Conservation (phyloP, 2,113 vertebrate genomes). For the Sciurus niger region DNA sequence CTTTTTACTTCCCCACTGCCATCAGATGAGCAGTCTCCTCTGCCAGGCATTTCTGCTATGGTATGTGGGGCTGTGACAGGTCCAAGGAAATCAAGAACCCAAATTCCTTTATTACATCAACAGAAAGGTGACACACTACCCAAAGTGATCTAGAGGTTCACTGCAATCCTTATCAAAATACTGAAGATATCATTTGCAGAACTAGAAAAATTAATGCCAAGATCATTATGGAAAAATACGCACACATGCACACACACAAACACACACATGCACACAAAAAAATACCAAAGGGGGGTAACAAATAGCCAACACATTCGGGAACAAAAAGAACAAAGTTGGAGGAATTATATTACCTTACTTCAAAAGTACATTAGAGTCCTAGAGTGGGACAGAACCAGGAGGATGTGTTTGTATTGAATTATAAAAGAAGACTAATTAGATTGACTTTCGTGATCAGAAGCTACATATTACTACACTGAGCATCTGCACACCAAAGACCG, state of each 20-base stretch:
- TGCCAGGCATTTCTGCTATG: neutral
- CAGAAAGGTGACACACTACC: too few relatives aligned
- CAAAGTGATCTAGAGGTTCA: neutral
- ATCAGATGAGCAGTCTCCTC: neutral
- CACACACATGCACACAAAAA: too few relatives aligned
- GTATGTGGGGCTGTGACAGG: rapidly evolving
- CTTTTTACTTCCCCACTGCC: neutral
- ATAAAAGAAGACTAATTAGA: too few relatives aligned
- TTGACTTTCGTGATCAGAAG: too few relatives aligned
- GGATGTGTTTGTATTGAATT: too few relatives aligned
- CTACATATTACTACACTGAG: too few relatives aligned
- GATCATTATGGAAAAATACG: neutral
- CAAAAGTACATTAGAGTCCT: neutral
- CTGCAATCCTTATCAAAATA: neutral
- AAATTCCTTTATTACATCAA: neutral
- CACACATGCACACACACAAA: too few relatives aligned
- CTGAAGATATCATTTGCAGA: neutral
- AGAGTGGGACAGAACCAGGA: too few relatives aligned
- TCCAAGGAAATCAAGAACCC: too few relatives aligned
- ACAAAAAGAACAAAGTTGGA: neutral
- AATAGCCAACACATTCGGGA: neutral
- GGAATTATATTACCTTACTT: neutral
- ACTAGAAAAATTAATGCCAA: neutral
- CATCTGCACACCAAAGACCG: too few relatives aligned
- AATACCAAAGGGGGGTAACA: too few relatives aligned